Evolutionary conservation across 2,797 vertebrate genomes (phyloP).

Genomic region (Esox masquinongy): DNA sequence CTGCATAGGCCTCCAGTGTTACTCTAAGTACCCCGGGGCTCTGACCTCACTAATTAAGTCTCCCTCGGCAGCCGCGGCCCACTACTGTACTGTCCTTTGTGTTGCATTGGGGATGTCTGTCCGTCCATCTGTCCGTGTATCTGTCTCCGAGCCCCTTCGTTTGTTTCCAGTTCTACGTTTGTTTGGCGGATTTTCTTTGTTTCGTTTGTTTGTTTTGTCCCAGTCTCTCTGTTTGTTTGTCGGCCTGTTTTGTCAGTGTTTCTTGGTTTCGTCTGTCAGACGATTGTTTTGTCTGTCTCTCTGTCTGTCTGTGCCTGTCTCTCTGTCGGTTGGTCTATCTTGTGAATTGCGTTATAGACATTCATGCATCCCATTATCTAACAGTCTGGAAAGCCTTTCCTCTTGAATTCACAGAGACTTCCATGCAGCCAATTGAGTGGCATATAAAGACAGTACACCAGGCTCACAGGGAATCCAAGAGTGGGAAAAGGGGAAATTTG

Average conservation of each 20-base stretch:
- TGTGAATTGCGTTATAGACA: constrained; percentile 52
- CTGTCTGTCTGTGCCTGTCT: constrained; percentile 53
- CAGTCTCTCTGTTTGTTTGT: neutral
- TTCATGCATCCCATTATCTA: constrained; percentile 59
- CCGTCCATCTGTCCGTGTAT: neutral
- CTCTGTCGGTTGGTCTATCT: constrained; percentile 61
- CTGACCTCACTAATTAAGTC: constrained; percentile 77
- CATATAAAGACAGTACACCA: constrained; percentile 52
- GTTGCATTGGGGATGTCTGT: constrained; percentile 41
- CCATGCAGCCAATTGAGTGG: constrained; percentile 49
- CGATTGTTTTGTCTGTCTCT: constrained; percentile 24
- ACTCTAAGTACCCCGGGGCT: constrained; percentile 69
- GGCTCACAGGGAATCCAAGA: constrained; percentile 56
- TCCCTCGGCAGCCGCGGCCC: constrained; percentile 54
- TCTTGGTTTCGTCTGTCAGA: constrained; percentile 36
- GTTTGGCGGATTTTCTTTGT: no score
- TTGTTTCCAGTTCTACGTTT: no score
- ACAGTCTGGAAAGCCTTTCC: constrained; percentile 38
- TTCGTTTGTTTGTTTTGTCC: neutral
- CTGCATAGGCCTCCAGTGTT: constrained; percentile 77
- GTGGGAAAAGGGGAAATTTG: constrained; percentile 69
- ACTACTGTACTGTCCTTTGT: constrained; percentile 67
- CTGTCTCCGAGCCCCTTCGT: no score
- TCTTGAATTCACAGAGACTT: constrained; percentile 37
- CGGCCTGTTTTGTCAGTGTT: constrained; percentile 37